Evolutionary conservation across 2,888 invertebrate genomes (phyloP), one percentile per base, ranked within the genome.

Genomic region (Cryptus armator): DNA sequence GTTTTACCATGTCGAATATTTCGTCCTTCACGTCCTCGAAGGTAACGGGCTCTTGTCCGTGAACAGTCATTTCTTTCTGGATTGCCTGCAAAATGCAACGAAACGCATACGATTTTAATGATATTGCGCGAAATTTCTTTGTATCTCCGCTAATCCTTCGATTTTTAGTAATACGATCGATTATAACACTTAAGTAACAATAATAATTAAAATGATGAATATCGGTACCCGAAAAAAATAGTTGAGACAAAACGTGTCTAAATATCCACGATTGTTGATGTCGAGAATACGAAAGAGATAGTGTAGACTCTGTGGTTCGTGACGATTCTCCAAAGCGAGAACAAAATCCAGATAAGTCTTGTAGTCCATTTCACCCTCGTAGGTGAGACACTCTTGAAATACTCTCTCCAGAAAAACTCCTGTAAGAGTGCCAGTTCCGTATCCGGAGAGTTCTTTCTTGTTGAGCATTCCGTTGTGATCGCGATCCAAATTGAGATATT

Each of bases 1-100:
- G 98, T 86, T 98, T 97, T 1, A 99, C 98, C 99, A 99, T 99
- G 94, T 99, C 99, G 94, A 99, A 99, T 88, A 99, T 97, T 94
- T 99, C 99, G 95, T 99, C 98, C 93, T 98, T 98, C 0, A 99
- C 97, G 94, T 99, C 99, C 89, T 98, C 97, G 93, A 99, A 99
- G 89, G 96, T 96, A 0, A 99, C 98, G 0, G 97, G 97, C 87
- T 98, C 98, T n/a, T 98, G 97, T 43, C 97, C 97, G 93, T 98
- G 97, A 7, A 96, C 95, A 79, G 96, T 95, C 96, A 99, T 97
- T 94, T 98, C 98, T 88, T 98, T 97, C 94, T 98, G 97, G 88
- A 99, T 98, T 0, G 98, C 98, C 96, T 98, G 94, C 3, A 92
- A 90, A 86, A 84, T 51, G 94, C 2, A 92, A 90, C 87, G 83